Evolutionary conservation across 2,113 vertebrate species (phyloP).

Genomic region (Loxodonta africana): DNA sequence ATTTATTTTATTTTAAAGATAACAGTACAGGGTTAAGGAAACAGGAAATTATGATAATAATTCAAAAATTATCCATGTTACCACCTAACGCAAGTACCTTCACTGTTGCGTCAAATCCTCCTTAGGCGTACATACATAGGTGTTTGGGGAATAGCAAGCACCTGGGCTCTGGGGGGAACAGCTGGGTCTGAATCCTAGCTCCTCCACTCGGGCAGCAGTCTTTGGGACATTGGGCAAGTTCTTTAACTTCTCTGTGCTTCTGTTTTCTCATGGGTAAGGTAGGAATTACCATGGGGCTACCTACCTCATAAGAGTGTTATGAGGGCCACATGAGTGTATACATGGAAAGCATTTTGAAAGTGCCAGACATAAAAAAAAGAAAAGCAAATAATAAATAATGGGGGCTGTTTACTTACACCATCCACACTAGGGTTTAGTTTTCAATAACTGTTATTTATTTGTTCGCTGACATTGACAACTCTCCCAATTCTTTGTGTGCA

Average conservation of each 20-base stretch:
- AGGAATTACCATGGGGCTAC: neutral
- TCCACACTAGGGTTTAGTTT: neutral
- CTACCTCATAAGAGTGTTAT: neutral
- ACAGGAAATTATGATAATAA: neutral
- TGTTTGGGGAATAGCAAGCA: neutral
- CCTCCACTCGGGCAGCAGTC: rapidly evolving
- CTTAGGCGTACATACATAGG: rapidly evolving
- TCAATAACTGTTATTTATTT: neutral
- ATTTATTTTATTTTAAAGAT: constrained; percentile 25
- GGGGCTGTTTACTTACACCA: neutral
- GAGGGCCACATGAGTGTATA: neutral
- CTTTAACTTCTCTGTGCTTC: neutral
- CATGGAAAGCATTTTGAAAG: neutral
- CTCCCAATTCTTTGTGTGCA: neutral
- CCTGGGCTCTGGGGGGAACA: neutral
- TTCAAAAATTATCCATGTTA: neutral
- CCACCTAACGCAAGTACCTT: neutral
- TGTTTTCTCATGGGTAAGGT: neutral
- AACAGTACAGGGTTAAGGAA: neutral
- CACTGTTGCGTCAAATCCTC: neutral
- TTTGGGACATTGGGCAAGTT: neutral
- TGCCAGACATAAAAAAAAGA: neutral
- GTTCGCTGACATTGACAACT: neutral
- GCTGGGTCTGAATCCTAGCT: neutral
- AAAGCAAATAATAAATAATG: neutral